These are phyloP conservation scores for Lampris megalopsis DNA, from an alignment of 2,113 vertebrate species.

Conservation along the genomic window DNA sequence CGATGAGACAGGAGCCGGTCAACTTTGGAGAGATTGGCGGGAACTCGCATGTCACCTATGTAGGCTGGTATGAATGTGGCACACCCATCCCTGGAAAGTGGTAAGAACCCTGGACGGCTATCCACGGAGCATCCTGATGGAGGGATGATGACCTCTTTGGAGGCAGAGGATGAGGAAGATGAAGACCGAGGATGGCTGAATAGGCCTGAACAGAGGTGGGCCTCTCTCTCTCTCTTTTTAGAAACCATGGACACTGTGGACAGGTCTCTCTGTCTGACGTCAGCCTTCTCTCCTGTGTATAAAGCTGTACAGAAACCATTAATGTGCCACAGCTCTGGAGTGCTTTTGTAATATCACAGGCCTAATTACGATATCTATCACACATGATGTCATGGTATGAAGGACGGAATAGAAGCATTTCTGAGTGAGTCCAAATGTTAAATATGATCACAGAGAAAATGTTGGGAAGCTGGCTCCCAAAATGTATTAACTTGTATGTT, in stretches of 20 bases:
- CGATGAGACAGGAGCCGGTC: constrained; percentile 94
- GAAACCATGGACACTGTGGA: constrained; percentile 53
- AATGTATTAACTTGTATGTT: constrained; percentile 92
- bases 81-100: constrained; percentile 96
- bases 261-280: constrained; percentile 38
- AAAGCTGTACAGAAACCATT: constrained; percentile 70
- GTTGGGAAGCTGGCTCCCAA: constrained; percentile 99
- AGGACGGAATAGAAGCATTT: constrained; percentile 35
- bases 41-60: constrained; percentile 90
- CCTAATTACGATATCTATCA: constrained; percentile 87
- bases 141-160: constrained; percentile 24
- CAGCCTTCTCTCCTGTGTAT: constrained; percentile 55
- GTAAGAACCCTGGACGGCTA: constrained; percentile 76
- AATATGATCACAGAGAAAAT: constrained; percentile 75
- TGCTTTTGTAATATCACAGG: constrained; percentile 78
- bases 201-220: constrained; percentile 25
- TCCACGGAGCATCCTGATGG: constrained; percentile 26
- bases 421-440: constrained; percentile 58
- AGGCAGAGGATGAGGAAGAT: constrained; percentile 16
- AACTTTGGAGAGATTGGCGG: constrained; percentile 94
- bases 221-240: constrained; percentile 29
- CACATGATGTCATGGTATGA: constrained; percentile 74
- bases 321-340: constrained; percentile 73
- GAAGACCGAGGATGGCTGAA: constrained; percentile 20
- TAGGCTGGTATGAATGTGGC: constrained; percentile 97